phyloP scores from a whole-genome alignment of 2,113 vertebrate species.

The Nansenia antarctica region DNA sequence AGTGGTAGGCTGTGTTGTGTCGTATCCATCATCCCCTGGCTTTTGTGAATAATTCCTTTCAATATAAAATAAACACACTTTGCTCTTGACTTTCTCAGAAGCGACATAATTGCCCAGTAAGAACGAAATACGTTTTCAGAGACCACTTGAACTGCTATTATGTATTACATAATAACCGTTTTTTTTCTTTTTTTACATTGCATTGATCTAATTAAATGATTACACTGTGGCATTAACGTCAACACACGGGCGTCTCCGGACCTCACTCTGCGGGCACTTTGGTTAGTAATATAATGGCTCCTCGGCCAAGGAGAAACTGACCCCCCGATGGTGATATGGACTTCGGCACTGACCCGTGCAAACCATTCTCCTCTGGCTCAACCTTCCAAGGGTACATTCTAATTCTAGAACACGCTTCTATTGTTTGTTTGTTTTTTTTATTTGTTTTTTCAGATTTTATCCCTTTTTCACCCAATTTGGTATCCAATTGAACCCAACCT shows the following conservation, averaged over 20 bases:
- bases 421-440: no score
- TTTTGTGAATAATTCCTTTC: neutral
- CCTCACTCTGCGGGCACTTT: no score
- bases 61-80: no score
- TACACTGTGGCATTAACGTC: no score
- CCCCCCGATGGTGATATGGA: neutral
- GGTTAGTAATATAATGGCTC: no score
- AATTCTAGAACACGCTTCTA: slow-evolving; percentile 18
- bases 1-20: neutral
- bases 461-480: no score
- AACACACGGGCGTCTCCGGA: no score
- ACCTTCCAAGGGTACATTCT: slow-evolving; percentile 23
- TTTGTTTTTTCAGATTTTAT: no score
- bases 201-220: no score
- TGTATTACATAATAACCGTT: slow-evolving; percentile 1
- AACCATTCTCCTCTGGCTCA: neutral
- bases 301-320: slow-evolving; percentile 11
- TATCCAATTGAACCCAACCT: no score
- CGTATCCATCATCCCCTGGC: neutral
- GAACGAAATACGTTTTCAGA: neutral
- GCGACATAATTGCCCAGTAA: neutral
- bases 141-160: slow-evolving; percentile 9
- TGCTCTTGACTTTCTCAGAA: neutral
- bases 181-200: no score
- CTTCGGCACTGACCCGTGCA: slow-evolving; percentile 18